Conservation (phyloP, 2,113 vertebrate species). For the Cacatua alba region DNA sequence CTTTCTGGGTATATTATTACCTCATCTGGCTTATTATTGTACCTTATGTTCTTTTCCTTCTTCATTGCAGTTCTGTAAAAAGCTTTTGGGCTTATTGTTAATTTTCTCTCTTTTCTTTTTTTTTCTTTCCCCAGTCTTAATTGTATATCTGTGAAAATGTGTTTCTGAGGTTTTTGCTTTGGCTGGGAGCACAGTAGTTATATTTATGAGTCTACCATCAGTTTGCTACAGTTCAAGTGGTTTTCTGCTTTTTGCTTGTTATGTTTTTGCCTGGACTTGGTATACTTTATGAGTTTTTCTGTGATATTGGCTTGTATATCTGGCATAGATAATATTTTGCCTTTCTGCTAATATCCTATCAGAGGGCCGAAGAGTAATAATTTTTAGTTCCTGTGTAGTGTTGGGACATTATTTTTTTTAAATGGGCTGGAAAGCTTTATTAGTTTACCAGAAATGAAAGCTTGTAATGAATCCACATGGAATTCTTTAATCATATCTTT, state of each 20-base stretch:
- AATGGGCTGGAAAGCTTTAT: conserved; percentile 76
- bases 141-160: conserved; percentile 77
- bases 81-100: conserved; percentile 70
- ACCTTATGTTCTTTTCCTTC: conserved; percentile 51
- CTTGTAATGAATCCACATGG: conserved; percentile 72
- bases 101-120: conserved; percentile 39
- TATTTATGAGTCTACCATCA: conserved; percentile 69
- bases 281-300: conserved; percentile 75
- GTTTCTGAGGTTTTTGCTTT: conserved; percentile 67
- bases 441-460: conserved; percentile 77
- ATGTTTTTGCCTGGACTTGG: conserved; percentile 74
- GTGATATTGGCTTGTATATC: conserved; percentile 73
- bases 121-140: conserved; percentile 3
- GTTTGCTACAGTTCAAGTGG: conserved; percentile 73
- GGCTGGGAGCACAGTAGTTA: conserved; percentile 65
- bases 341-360: conserved; percentile 71
- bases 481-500: conserved; percentile 73
- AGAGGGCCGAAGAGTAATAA: conserved; percentile 65
- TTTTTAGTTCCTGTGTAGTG: conserved; percentile 73
- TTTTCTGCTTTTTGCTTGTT: conserved; percentile 76
- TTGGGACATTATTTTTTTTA: conserved; percentile 61
- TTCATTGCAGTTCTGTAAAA: conserved; percentile 71
- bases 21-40: conserved; percentile 63
- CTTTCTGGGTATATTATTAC: conserved; percentile 52
- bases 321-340: conserved; percentile 74